Percentiles rank a stretch among this genome's conserved stretches.
phyloP scores from a whole-genome alignment of 2,113 vertebrate species.

The Neogale vison region DNA sequence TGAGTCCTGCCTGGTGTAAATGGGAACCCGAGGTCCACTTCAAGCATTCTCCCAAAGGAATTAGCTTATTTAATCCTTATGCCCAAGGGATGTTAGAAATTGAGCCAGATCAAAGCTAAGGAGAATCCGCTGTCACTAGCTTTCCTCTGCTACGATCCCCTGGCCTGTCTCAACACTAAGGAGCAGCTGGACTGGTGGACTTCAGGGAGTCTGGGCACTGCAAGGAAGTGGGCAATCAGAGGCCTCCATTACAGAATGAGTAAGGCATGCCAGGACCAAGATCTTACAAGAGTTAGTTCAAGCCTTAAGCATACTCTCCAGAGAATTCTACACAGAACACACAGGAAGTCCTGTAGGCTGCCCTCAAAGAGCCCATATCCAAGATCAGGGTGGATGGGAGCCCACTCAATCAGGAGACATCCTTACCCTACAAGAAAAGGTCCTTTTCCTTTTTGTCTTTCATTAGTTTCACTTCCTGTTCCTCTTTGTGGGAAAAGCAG shows the following conservation, averaged over 20 bases:
- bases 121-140: not conserved
- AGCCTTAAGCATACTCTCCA: not conserved
- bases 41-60: not conserved
- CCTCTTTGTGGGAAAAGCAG: slow-evolving; percentile 24
- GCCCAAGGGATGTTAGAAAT: not conserved
- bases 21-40: not conserved
- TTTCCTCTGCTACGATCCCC: not conserved
- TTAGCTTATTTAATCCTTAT: not conserved
- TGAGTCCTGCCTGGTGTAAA: not conserved
- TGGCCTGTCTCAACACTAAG: not conserved
- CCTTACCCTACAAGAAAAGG: not conserved
- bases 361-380: not conserved
- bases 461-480: slow-evolving; percentile 41
- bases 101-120: not conserved
- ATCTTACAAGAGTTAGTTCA: not conserved
- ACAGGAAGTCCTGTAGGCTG: not conserved
- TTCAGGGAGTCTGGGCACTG: not conserved
- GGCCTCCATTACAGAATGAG: accelerated
- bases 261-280: not conserved
- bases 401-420: not conserved
- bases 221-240: not conserved
- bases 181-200: not conserved
- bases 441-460: not conserved
- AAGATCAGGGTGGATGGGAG: not conserved
- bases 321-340: not conserved